Percentiles rank a stretch among this genome's conserved stretches.
These are phyloP conservation scores for Elaphurus davidianus DNA, from an alignment of 2,113 vertebrate species.

Conservation along the genomic window DNA sequence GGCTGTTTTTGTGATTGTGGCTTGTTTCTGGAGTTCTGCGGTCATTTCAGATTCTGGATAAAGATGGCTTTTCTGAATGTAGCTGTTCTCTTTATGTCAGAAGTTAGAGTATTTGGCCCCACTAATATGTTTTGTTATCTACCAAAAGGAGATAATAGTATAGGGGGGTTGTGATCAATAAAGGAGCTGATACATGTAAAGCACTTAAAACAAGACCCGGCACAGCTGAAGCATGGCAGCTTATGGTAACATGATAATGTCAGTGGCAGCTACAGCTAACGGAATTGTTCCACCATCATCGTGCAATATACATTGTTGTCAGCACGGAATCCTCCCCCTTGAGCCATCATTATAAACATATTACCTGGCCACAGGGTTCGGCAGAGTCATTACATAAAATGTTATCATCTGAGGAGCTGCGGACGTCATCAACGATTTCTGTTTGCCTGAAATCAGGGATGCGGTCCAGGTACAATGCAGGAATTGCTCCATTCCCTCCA, in stretches of 20 bases:
- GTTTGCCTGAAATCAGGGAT: not conserved
- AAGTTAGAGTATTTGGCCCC: not conserved
- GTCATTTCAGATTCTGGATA: not conserved
- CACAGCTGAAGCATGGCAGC: not conserved
- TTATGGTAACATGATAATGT: not conserved
- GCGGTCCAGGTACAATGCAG: not conserved
- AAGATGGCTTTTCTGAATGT: not conserved
- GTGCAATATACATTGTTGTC: not conserved
- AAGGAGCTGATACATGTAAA: not conserved
- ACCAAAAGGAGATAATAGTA: not conserved
- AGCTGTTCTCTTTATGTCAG: not conserved
- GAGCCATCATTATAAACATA: not conserved
- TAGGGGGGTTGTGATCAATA: not conserved
- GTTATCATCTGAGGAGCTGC: not conserved
- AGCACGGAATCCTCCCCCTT: not conserved
- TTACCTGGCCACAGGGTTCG: conserved; percentile 50
- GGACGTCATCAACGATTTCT: not conserved
- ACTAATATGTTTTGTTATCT: not conserved
- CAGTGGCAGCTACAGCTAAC: not conserved
- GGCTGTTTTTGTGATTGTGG: not conserved
- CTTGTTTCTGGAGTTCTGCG: not conserved
- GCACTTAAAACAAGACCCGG: not conserved
- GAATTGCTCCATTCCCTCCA: not conserved
- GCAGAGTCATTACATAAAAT: not conserved
- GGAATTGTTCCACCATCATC: no score